Percentiles rank a stretch among this genome's conserved stretches.
Conservation (phyloP, 1,140 invertebrate genomes). For the Brachionus plicatilis region DNA sequence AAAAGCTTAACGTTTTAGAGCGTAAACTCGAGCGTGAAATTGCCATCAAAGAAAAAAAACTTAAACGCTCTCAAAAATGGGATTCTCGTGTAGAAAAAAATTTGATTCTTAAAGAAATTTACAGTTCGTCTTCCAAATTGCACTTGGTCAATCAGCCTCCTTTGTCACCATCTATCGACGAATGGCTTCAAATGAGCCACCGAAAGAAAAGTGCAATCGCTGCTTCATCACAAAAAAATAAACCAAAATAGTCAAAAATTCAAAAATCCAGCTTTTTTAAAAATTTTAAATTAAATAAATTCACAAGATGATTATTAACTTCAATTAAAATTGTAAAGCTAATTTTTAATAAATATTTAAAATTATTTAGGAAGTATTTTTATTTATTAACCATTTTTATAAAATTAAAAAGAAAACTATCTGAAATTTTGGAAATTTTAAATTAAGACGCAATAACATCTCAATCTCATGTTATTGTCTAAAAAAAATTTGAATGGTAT, state of each 20-base stretch:
- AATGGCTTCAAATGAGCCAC: constrained; percentile 12
- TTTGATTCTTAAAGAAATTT: constrained; percentile 13
- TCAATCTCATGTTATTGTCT: too few species aligned
- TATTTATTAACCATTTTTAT: too few species aligned
- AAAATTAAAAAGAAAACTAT: too few species aligned
- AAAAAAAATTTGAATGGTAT: too few species aligned
- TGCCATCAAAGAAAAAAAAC: constrained; percentile 2
- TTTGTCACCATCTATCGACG: constrained; percentile 9
- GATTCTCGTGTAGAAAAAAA: constrained; percentile 14
- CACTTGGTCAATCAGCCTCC: background rate
- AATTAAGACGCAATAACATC: too few species aligned
- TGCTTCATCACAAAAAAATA: background rate
- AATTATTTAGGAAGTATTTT: too few species aligned
- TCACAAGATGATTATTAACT: too few species aligned
- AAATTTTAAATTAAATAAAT: too few species aligned
- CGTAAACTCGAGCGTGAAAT: background rate
- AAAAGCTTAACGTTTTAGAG: background rate
- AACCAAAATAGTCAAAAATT: background rate
- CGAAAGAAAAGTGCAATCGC: background rate
- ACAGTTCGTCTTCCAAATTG: background rate
- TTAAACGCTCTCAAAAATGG: constrained; percentile 11
- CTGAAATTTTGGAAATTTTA: too few species aligned
- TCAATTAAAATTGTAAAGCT: too few species aligned
- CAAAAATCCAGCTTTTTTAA: too few species aligned
- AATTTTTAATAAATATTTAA: too few species aligned